Evolutionary conservation across 2,888 invertebrate species (phyloP).

Genomic region (Oscheius sp.): DNA sequence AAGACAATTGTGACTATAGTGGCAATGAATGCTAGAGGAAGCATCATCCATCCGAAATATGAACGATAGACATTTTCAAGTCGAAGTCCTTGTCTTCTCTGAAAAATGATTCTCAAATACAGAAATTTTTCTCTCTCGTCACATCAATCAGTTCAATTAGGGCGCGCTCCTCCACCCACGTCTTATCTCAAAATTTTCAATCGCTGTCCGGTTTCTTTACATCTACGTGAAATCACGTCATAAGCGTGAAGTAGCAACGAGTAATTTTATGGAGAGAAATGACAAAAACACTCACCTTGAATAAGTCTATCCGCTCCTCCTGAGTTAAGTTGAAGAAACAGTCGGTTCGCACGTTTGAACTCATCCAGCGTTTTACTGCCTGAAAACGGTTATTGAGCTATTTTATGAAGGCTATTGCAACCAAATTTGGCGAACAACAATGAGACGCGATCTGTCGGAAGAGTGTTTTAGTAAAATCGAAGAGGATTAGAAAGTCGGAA

Average conservation of each 20-base stretch:
- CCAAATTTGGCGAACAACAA: too few relatives aligned
- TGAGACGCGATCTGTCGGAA: too few relatives aligned
- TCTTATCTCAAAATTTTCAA: conserved; percentile 9
- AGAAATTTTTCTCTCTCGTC: background rate
- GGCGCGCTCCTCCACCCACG: background rate
- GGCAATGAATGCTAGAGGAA: conserved; percentile 61
- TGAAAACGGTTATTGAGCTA: background rate
- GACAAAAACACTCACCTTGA: conserved; percentile 40
- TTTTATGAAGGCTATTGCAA: too few relatives aligned
- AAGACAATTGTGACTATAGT: conserved; percentile 56
- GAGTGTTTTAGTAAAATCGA: too few relatives aligned
- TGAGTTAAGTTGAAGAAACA: conserved; percentile 61
- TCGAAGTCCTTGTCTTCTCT: conserved; percentile 55
- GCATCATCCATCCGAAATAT: conserved; percentile 63
- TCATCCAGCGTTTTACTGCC: conserved; percentile 24
- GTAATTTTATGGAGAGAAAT: background rate
- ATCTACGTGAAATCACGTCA: conserved; percentile 11
- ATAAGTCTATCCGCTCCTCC: conserved; percentile 57
- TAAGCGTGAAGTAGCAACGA: background rate
- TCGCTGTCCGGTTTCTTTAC: background rate
- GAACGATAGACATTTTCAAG: conserved; percentile 58
- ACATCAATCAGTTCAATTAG: conserved; percentile 2
- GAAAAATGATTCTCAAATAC: conserved; percentile 35
- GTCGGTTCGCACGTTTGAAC: conserved; percentile 56
- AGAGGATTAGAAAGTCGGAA: too few relatives aligned